These are phyloP conservation scores for Protobothrops flavoviridis DNA, from an alignment of 2,113 vertebrate genomes.

Conservation along the genomic window DNA sequence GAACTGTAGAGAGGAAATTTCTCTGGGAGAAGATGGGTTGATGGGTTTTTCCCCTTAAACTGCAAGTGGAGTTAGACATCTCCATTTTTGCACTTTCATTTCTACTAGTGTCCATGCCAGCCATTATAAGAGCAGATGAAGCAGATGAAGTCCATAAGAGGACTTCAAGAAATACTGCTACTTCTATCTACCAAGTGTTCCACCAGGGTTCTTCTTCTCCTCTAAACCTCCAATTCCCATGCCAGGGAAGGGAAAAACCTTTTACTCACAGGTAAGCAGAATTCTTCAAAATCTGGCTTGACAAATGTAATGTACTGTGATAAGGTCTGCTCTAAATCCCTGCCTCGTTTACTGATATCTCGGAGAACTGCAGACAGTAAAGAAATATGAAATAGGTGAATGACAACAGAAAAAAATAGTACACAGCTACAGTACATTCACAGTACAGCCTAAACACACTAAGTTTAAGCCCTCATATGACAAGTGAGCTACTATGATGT, in stretches of 20 bases:
- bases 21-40: neutral
- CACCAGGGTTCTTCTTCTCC: neutral
- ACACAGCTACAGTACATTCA: neutral
- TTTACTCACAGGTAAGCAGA: constrained; percentile 92
- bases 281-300: constrained; percentile 97
- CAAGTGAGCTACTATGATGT: no score
- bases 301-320: constrained; percentile 96
- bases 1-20: neutral
- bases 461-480: neutral
- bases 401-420: no score
- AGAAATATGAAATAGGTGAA: neutral
- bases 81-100: neutral
- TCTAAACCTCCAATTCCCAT: neutral
- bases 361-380: constrained; percentile 78
- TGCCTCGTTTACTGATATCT: constrained; percentile 89
- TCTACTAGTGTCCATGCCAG: neutral
- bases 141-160: neutral
- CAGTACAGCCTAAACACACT: neutral
- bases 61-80: neutral
- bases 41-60: neutral
- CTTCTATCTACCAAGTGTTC: neutral
- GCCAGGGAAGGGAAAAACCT: neutral
- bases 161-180: neutral
- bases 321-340: constrained; percentile 93
- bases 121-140: neutral